Evolutionary conservation across 2,888 invertebrate species (phyloP).

Genomic region (Beris chalybata): DNA sequence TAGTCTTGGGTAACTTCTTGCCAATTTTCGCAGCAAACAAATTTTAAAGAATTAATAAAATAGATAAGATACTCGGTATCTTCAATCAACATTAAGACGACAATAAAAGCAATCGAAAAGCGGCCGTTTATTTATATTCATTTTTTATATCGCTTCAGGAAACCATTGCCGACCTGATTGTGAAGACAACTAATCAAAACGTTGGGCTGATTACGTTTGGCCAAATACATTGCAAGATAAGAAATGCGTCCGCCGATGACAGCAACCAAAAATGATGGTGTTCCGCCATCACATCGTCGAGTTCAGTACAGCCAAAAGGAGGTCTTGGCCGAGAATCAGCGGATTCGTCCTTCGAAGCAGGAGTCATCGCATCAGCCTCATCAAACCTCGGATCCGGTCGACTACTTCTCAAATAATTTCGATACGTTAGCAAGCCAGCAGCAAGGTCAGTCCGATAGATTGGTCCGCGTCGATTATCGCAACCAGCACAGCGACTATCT

Average conservation of each 20-base stretch:
- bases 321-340: conserved; percentile 32
- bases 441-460: background rate
- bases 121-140: background rate
- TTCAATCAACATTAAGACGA: too few species aligned
- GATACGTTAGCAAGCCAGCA: background rate
- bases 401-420: background rate
- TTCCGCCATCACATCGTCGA: conserved; percentile 29
- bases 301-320: conserved; percentile 32
- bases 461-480: background rate
- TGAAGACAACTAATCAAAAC: too few species aligned
- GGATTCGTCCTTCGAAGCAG: background rate
- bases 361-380: background rate
- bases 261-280: conserved; percentile 36
- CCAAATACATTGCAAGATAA: background rate
- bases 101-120: background rate
- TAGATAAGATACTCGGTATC: too few species aligned
- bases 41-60: too few species aligned
- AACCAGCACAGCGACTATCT: background rate
- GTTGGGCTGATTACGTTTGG: too few species aligned
- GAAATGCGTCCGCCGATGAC: conserved; percentile 36
- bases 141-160: background rate
- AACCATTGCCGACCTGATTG: background rate
- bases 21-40: too few species aligned
- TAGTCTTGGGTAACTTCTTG: too few species aligned
- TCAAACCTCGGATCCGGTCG: background rate